Evolutionary conservation across 2,797 vertebrate genomes (phyloP), one percentile per base, ranked within the genome.

Genomic region (Pipistrellus nathusii): DNA sequence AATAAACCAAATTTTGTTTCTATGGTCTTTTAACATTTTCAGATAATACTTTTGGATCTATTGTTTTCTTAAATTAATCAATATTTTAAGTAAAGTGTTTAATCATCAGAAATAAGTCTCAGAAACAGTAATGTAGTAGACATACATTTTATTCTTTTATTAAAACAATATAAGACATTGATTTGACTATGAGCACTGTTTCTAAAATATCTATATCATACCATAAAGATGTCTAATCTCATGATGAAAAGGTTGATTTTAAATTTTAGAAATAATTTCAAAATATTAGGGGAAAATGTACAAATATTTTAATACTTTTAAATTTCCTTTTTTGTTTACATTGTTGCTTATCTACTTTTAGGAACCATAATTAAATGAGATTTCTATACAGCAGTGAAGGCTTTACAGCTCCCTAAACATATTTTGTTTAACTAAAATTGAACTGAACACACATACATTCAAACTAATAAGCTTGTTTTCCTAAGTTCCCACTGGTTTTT

Each of bases 261-360:
- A 81, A 84, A 83, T 72, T 57, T 75, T 73, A 93, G 41, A 93
- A 85, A 91, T 86, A 35, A 92, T 66, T 94, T 90, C 21, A n/a
- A 94, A 93, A 71, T 78, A 30, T 8, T 80, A 73, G 30, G 21
- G 7, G 13, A 25, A 92, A 82, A 55, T 77, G 30, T n/a, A 3
- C 30, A 85, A 57, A 48, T 68, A 23, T 83, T 86, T 81, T 55
- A 66, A 73, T 32, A 20, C 38, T 71, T 78, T 23, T 4, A 1
- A 46, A 38, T 92, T 88, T 72, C 77, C n/a, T 46, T 80, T 72
- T 76, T 88, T 88, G 88, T 78, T n/a, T 85, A 90, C 15, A 90
- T 14, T 73, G 27, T 75, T 71, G 23, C n/a, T 75, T 66, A 48
- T 51, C 14, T 17, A 44, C 27, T 62, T 13, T 87, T 81, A 88